Conservation (phyloP, 2,888 invertebrate species). For the Ypsolopha scabrella region DNA sequence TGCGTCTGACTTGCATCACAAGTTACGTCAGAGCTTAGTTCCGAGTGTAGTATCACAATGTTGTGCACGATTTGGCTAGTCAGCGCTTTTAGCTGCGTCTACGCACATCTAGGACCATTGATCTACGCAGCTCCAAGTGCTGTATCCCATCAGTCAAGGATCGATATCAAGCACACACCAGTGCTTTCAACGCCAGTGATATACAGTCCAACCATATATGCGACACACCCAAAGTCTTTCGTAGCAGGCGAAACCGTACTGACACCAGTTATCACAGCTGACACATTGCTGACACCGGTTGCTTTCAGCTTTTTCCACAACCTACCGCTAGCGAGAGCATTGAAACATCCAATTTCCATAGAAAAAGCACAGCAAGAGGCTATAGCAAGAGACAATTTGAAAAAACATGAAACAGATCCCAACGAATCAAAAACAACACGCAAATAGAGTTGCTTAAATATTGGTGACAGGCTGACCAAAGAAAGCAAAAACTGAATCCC, state of each 20-base stretch:
- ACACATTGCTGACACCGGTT: slow-evolving; percentile 37
- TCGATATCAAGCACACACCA: slow-evolving; percentile 52
- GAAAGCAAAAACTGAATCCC: neutral
- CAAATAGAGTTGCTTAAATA: too few relatives aligned
- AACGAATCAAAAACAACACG: too few relatives aligned
- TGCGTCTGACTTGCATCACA: slow-evolving; percentile 27
- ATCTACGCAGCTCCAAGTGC: slow-evolving; percentile 63
- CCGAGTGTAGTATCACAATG: neutral
- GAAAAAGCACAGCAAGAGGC: slow-evolving; percentile 25
- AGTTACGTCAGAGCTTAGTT: slow-evolving; percentile 8
- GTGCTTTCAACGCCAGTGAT: slow-evolving; percentile 32
- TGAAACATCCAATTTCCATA: slow-evolving; percentile 40
- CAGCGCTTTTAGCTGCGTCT: slow-evolving; percentile 10
- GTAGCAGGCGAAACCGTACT: slow-evolving; percentile 21
- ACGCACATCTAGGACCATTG: slow-evolving; percentile 33
- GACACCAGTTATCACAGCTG: slow-evolving; percentile 25
- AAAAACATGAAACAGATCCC: too few relatives aligned
- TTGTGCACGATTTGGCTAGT: too few relatives aligned
- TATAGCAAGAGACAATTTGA: slow-evolving; percentile 8
- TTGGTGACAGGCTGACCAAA: neutral
- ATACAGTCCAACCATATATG: slow-evolving; percentile 34
- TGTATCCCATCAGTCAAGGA: slow-evolving; percentile 67
- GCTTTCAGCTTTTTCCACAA: slow-evolving; percentile 46
- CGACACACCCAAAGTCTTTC: slow-evolving; percentile 18
- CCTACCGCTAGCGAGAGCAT: slow-evolving; percentile 43